These are phyloP conservation scores for Syrrhaptes paradoxus DNA, from an alignment of 2,113 vertebrate species.

Conservation along the genomic window DNA sequence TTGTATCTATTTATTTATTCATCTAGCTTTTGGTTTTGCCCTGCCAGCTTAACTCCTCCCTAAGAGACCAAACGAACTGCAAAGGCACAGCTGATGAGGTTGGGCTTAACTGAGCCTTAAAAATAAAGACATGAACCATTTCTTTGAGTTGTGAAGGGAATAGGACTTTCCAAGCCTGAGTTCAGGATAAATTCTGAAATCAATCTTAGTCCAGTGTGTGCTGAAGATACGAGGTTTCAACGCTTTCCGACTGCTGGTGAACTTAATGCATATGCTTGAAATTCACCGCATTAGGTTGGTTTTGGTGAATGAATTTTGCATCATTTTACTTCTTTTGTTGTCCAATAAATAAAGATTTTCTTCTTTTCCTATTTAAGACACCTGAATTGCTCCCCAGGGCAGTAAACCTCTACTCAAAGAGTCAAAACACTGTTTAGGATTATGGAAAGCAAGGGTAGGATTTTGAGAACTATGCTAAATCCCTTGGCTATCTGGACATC, in stretches of 20 bases:
- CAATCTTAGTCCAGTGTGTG: neutral
- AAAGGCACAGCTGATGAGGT: neutral
- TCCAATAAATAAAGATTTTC: neutral
- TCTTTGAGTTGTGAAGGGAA: neutral
- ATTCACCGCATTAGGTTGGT: neutral
- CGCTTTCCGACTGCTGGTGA: neutral
- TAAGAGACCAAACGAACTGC: neutral
- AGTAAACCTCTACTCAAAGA: neutral
- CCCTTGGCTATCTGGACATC: neutral
- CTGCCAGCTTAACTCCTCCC: neutral
- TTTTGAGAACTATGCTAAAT: neutral
- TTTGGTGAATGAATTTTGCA: neutral
- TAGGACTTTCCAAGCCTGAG: fast-evolving
- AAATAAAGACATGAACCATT: neutral
- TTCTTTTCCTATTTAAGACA: neutral
- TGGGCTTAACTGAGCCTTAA: neutral
- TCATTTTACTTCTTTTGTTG: neutral
- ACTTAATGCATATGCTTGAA: neutral
- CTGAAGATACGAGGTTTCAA: neutral
- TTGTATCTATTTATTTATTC: neutral
- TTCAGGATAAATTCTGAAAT: neutral
- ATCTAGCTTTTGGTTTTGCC: neutral
- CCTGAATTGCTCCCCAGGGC: neutral
- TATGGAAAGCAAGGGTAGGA: neutral
- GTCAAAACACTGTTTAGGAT: neutral